Conservation (phyloP, 2,888 invertebrate genomes). For the Thereva unica region DNA sequence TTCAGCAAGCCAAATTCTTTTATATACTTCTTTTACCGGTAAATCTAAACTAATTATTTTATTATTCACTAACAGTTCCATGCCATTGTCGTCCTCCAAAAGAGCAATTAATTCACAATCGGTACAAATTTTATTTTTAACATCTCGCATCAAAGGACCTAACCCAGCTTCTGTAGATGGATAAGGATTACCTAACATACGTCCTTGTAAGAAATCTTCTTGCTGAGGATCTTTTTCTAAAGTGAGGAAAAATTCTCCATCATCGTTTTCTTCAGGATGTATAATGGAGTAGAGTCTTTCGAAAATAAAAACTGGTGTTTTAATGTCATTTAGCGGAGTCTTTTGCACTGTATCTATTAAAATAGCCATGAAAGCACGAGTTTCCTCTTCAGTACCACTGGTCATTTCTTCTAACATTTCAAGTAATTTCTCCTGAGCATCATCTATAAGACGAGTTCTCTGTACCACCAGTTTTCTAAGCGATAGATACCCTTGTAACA, state of each 20-base stretch:
- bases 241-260: conserved; percentile 94
- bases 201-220: conserved; percentile 93
- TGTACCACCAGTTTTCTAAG: conserved; percentile 90
- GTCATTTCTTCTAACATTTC: conserved; percentile 96
- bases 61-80: conserved; percentile 96
- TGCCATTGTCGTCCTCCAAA: conserved; percentile 96
- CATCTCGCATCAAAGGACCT: conserved; percentile 96
- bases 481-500: conserved; percentile 88
- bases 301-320: conserved; percentile 97
- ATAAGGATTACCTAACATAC: conserved; percentile 98
- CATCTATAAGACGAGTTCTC: conserved; percentile 91
- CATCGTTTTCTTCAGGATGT: conserved; percentile 95
- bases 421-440: conserved; percentile 92
- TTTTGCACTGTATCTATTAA: conserved; percentile 95
- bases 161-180: conserved; percentile 91
- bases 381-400: conserved; percentile 91
- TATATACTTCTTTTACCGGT: conserved; percentile 89
- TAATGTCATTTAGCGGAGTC: conserved; percentile 86
- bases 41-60: conserved; percentile 97
- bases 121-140: conserved; percentile 97
- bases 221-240: conserved; percentile 98
- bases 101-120: conserved; percentile 98
- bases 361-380: conserved; percentile 95
- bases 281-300: conserved; percentile 96
- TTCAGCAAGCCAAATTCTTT: conserved; percentile 83